Conservation (phyloP, 2,113 vertebrate species). For the Xenus cinereus region DNA sequence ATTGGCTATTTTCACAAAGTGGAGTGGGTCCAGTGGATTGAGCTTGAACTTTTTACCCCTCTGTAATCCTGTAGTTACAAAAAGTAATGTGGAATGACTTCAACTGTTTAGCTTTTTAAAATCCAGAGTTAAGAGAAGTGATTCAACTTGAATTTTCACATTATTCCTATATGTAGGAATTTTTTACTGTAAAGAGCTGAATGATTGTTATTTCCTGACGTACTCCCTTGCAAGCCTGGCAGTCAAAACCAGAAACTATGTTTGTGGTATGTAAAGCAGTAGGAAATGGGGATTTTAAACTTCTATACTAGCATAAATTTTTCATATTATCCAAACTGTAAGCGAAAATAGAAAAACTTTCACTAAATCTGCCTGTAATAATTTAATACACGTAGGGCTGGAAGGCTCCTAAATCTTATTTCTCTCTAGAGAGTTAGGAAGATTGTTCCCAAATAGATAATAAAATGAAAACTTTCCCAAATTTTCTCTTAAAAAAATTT, state of each 20-base stretch:
- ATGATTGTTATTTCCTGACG: neutral
- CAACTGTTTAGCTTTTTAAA: conserved; percentile 17
- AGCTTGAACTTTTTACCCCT: conserved; percentile 61
- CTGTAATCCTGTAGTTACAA: conserved; percentile 29
- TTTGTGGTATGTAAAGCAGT: neutral
- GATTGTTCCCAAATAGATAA: neutral
- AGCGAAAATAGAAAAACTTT: neutral
- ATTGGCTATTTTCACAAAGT: conserved; percentile 33
- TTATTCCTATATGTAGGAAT: neutral
- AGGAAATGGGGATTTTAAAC: neutral
- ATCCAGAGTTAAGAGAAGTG: neutral
- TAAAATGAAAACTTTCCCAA: neutral
- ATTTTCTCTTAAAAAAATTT: neutral
- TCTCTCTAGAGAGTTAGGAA: neutral
- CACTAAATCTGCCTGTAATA: neutral
- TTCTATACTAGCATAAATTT: neutral
- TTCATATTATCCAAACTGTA: neutral
- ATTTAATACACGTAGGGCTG: neutral
- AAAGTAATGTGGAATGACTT: conserved; percentile 5
- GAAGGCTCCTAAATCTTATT: neutral
- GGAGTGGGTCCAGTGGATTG: conserved; percentile 34
- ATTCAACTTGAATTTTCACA: neutral
- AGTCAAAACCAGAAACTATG: neutral
- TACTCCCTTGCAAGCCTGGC: neutral
- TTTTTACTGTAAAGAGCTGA: neutral